A percentile compares a stretch with the other conserved stretches of the same genome.
Evolutionary conservation across 2,113 vertebrate species (phyloP).

Genomic region (Scolopax mira): DNA sequence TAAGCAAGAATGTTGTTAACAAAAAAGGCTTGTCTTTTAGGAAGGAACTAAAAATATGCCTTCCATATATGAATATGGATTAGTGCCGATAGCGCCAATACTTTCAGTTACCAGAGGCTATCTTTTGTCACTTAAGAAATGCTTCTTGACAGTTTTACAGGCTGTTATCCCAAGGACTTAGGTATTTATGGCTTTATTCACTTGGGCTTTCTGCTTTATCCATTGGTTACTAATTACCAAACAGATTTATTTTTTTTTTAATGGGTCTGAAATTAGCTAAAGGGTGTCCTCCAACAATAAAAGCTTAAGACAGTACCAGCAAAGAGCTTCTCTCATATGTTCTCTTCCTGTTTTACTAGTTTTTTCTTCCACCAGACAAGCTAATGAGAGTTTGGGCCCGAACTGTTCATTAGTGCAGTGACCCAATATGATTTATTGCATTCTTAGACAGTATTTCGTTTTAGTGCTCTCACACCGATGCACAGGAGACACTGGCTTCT

Average conservation of each 20-base stretch:
- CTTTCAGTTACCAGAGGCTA: conserved; percentile 43
- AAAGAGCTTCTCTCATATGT: conserved; percentile 22
- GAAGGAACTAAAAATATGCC: conserved; percentile 37
- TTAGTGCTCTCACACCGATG: conserved; percentile 17
- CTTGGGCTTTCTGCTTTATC: conserved; percentile 57
- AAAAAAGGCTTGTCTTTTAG: conserved; percentile 19
- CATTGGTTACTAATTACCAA: conserved; percentile 59
- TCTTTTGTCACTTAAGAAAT: conserved; percentile 68
- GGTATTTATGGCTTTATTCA: conserved; percentile 73
- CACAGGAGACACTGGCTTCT: neutral
- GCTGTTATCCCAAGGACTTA: conserved; percentile 62
- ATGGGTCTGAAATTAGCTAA: conserved; percentile 63
- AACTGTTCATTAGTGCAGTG: conserved; percentile 41
- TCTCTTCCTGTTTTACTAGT: conserved; percentile 34
- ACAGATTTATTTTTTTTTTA: conserved; percentile 44
- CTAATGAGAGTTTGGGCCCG: conserved; percentile 33
- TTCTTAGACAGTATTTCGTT: neutral
- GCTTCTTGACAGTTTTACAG: conserved; percentile 77
- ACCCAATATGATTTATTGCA: conserved; percentile 27
- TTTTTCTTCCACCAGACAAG: conserved; percentile 56
- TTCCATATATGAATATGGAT: conserved; percentile 26
- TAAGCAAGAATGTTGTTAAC: neutral
- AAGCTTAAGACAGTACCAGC: neutral
- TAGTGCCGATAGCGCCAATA: neutral
- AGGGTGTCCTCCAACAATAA: conserved; percentile 55